phyloP scores from a whole-genome alignment of 2,113 vertebrate species.

The Promerops cafer region DNA sequence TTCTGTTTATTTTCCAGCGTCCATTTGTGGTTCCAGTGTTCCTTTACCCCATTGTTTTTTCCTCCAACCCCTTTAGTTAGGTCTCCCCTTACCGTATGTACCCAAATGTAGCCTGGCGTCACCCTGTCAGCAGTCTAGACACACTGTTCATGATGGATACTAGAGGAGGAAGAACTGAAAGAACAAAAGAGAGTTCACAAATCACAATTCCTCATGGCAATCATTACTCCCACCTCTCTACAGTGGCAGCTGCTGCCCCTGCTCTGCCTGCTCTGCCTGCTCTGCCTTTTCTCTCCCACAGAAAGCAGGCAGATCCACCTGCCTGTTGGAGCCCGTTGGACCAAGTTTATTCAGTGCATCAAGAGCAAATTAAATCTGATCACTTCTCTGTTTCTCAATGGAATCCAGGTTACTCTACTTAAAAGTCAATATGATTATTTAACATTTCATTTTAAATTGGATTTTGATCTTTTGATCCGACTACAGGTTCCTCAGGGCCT shows the following conservation, averaged over 20 bases:
- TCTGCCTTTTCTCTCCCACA: background rate
- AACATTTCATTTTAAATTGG: slow-evolving; percentile 18
- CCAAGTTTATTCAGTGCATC: background rate
- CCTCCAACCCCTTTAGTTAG: background rate
- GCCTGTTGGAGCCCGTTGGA: background rate
- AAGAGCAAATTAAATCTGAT: background rate
- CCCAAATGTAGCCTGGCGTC: background rate
- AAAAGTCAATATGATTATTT: background rate
- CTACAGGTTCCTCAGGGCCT: background rate
- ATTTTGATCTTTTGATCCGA: slow-evolving; percentile 32
- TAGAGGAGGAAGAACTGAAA: background rate
- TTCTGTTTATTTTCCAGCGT: background rate
- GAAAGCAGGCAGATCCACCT: background rate
- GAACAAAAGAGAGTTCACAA: background rate
- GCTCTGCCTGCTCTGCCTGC: background rate
- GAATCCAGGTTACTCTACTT: background rate
- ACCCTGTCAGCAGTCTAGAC: background rate
- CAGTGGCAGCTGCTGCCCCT: background rate
- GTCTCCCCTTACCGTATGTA: background rate
- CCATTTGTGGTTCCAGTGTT: background rate
- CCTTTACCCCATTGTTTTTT: background rate
- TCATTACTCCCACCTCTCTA: background rate
- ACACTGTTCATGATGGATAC: background rate
- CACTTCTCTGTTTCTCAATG: background rate
- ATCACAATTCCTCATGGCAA: background rate